Conservation (phyloP, 2,797 vertebrate genomes). For the Crenuchus spilurus region DNA sequence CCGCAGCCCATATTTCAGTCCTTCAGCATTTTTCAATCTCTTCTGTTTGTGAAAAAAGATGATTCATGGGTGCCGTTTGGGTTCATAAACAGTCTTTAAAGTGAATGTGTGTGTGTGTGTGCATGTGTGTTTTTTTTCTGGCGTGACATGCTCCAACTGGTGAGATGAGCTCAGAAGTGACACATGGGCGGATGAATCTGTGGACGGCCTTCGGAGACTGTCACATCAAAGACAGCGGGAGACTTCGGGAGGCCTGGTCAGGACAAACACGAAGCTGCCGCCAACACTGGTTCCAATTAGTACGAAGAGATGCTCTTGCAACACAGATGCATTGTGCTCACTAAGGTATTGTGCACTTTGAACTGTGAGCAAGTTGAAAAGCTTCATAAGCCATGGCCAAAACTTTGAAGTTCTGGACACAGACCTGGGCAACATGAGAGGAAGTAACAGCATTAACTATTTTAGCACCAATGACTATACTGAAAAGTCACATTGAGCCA, state of each 20-base stretch:
- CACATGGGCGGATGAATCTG: constrained; percentile 28
- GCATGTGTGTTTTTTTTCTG: neutral
- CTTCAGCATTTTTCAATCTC: neutral
- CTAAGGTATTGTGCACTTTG: too few relatives aligned
- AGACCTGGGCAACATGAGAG: too few relatives aligned
- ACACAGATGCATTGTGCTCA: neutral
- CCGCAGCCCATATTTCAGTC: neutral
- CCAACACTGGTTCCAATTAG: constrained; percentile 44
- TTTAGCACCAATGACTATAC: too few relatives aligned
- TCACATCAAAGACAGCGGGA: constrained; percentile 41
- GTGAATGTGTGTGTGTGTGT: neutral
- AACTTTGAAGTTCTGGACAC: too few relatives aligned
- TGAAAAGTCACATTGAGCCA: too few relatives aligned
- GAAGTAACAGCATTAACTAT: too few relatives aligned
- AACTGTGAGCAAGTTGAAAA: too few relatives aligned
- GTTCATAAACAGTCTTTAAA: constrained; percentile 5
- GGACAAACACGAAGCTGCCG: constrained; percentile 46
- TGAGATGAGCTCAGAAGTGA: constrained; percentile 59
- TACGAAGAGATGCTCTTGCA: constrained; percentile 17
- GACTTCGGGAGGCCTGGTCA: neutral
- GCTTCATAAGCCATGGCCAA: too few relatives aligned
- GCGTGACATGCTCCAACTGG: constrained; percentile 22
- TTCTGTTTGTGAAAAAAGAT: neutral
- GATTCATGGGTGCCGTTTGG: neutral
- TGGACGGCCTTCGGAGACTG: constrained; percentile 23